Evolutionary conservation across 2,797 vertebrate genomes (phyloP).

Genomic region (Danio jaintianensis): DNA sequence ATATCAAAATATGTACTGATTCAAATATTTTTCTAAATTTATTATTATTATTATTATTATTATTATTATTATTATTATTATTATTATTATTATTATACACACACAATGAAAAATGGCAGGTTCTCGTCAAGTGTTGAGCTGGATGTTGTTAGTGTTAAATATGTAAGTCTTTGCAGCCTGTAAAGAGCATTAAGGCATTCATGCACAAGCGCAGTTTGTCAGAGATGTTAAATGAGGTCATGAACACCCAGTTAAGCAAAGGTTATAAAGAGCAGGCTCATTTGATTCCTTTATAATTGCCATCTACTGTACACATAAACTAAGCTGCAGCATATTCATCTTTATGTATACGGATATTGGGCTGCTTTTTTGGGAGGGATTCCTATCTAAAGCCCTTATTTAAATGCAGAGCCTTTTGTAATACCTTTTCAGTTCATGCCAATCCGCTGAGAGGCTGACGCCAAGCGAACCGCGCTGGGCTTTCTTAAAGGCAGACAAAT

Average conservation of each 20-base stretch:
- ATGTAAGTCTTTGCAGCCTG: not conserved
- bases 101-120: not conserved
- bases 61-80: no score
- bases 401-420: slow-evolving; percentile 38
- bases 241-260: not conserved
- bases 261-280: not conserved
- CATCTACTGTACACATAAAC: not conserved
- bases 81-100: no score
- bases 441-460: slow-evolving; percentile 31
- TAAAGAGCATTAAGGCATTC: not conserved
- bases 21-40: no score
- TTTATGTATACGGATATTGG: slow-evolving; percentile 18
- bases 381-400: slow-evolving; percentile 40
- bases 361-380: not conserved
- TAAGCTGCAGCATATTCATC: slow-evolving; percentile 6
- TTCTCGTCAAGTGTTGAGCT: not conserved
- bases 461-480: not conserved
- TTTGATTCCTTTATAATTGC: slow-evolving; percentile 9
- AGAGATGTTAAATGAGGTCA: slow-evolving; percentile 24
- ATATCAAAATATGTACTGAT: no score
- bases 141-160: not conserved
- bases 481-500: slow-evolving; percentile 38
- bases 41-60: no score
- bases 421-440: slow-evolving; percentile 18
- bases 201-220: not conserved